Evolutionary conservation across 2,113 vertebrate species (phyloP).

Genomic region (Regulus satrapa): DNA sequence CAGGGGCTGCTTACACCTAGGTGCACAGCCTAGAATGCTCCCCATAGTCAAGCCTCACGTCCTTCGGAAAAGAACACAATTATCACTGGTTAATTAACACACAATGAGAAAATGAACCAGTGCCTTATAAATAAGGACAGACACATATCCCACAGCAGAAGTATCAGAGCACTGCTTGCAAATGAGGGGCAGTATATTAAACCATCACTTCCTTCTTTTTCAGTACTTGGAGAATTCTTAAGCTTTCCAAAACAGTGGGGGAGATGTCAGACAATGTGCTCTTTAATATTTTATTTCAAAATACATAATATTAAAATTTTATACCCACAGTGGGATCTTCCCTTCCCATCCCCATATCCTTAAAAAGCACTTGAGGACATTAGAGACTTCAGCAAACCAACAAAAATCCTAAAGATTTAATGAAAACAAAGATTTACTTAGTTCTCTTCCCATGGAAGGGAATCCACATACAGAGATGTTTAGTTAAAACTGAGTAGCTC

Average conservation of each 20-base stretch:
- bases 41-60: not conserved
- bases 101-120: not conserved
- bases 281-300: not conserved
- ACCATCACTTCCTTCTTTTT: not conserved
- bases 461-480: not conserved
- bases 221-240: not conserved
- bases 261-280: not conserved
- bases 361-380: not conserved
- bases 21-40: not conserved
- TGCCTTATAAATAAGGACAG: not conserved
- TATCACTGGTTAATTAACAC: not conserved
- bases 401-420: not conserved
- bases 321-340: not conserved
- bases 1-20: not conserved
- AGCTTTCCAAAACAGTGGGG: not conserved
- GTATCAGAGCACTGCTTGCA: not conserved
- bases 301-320: not conserved
- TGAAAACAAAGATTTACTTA: not conserved
- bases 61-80: not conserved
- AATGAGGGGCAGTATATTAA: not conserved
- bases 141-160: not conserved
- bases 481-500: not conserved
- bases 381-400: not conserved
- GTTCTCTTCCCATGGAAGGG: not conserved
- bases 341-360: not conserved